Base-by-base conservation (phyloP, 2,113 vertebrate genomes). In the Perognathus longimembris region DNA sequence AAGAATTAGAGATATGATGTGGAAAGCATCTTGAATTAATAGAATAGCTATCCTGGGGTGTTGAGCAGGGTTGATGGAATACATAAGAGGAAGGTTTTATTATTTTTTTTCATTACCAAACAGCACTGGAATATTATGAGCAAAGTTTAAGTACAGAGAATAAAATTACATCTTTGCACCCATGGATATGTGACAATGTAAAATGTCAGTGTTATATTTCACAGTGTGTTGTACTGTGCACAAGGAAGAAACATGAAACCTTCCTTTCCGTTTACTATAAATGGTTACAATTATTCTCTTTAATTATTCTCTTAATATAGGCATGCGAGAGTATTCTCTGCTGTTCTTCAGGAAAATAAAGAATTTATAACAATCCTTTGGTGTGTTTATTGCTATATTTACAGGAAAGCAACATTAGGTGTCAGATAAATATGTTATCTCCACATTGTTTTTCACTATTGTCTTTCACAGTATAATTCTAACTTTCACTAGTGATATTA, bases 401-500 rank as follows among this genome's bases (percentile, higher is more conserved):
- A 20, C 28, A 42, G 66, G 67, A 82, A 77, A 76, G 54, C 1
- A 28, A 83, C 67, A 34, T 32, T 9, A 71, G n/a, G 3, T 50
- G 34, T 87, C 30, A 54, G 54, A 59, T 77, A 70, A 67, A 63
- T 40, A 45, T 28, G 24, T 59, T 34, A 28, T n/a, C 34, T 66
- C 54, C 14, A 54, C 36, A 1, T 32, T 70, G n/a, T 70, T 61
- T 93, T 84, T 36, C 0, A 89, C 69, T 42, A 28, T 54, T 40
- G 30, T 66, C 38, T 89, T 93, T 74, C 21, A 54, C 21, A 34
- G 11, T 74, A 1, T 38, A 71, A 24, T 84, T 94, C 59, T 61
- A n/a, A n/a, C 36, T 84, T 82, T 86, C 32, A 38, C 73, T 73
- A 40, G 75, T 69, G 36, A 87, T 85, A 71, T 18, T 63, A 88